Evolutionary conservation across 2,888 invertebrate genomes (phyloP), one percentile per base, ranked within the genome.

Genomic region (Amiota mariae): DNA sequence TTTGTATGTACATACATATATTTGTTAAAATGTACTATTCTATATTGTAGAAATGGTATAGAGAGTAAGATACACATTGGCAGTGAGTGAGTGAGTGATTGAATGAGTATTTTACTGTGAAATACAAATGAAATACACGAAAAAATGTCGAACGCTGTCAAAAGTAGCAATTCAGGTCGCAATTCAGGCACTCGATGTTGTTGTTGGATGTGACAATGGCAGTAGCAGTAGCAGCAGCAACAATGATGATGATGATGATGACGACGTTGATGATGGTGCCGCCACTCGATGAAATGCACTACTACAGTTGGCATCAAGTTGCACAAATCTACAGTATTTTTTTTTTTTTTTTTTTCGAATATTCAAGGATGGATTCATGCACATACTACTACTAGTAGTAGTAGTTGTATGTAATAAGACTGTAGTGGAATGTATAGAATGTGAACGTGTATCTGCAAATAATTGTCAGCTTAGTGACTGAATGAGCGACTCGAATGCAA

Each of bases 401-500:
- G 18, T 18, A 24, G 11, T 59, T 59, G 59, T 59, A n/a, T n/a
- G n/a, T n/a, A n/a, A n/a, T n/a, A 20, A 24, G 24, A 59, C n/a
- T n/a, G 18, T 24, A 24, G 11, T 59, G 18, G 36, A 36, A 6
- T 36, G 36, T 36, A 6, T 36, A 36, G 36, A 36, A 36, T 36
- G 36, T 36, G 36, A 36, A 36, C 36, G 36, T 80, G 82, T 82
- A 85, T 85, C 86, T 86, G 84, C 85, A 84, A 84, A 84, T 86
- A 86, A 84, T 86, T 86, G 82, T 86, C 86, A 84, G 85, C 85
- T 86, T 84, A 86, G 76, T 71, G 61, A 79, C 80, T 78, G 82
- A 81, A 80, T 81, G 82, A 59, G 54, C 24, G 63, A 51, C 49
- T 15, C 66, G 66, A 66, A 79, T 76, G 76, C 78, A 76, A 72